Base-by-base conservation (phyloP, 30 jellyfish, hydroid and myxozoan genomes). In the Aurelia coerulea region DNA sequence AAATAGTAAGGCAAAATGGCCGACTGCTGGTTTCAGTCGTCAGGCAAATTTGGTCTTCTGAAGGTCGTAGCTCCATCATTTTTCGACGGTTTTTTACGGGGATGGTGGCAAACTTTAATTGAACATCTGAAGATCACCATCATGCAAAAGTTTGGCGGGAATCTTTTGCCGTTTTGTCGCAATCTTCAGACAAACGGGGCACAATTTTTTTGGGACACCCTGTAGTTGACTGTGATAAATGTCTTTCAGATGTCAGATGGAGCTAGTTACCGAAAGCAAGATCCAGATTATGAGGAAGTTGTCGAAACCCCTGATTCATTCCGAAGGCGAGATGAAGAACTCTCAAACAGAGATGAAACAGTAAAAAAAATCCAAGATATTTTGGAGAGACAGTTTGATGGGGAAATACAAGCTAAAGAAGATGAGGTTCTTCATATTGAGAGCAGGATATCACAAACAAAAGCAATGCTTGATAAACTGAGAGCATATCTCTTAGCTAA, bases 401-500 rank as follows among this genome's bases (percentile, higher is more conserved):
- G 74, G 29, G 99, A 95, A 63, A 62, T 95, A 41, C 60, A 85
- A n/a, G 65, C 84, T 10, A 95, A 95, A 68, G 97, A 89, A 66
- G 93, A 89, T 33, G 99, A 95, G 69, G 63, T 95, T 11, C 53
- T 66, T 33, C 39, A 17, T 12, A 85, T 95, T 17, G 99, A 95
- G 19, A 80, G 81, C 37, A 78, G 90, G 65, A 84, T 95, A 14
- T 84, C 91, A 84, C 97, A 95, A 56, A 76, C 95, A 17, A 90
- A 75, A 59, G 60, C 73, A 46, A 69, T 84, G 92, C 90, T 95
- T 0, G 99, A 95, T 76, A 76, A 86, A 69, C 74, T 95, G 35
- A 87, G 99, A 51, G 95, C 99, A 10, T 95, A 95, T 50, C 85
- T 95, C 11, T 82, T 86, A 10, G 99, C 99, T 1, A 84, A 95